Conservation (phyloP, 2,797 vertebrate genomes). For the Pogoniulus pusillus region DNA sequence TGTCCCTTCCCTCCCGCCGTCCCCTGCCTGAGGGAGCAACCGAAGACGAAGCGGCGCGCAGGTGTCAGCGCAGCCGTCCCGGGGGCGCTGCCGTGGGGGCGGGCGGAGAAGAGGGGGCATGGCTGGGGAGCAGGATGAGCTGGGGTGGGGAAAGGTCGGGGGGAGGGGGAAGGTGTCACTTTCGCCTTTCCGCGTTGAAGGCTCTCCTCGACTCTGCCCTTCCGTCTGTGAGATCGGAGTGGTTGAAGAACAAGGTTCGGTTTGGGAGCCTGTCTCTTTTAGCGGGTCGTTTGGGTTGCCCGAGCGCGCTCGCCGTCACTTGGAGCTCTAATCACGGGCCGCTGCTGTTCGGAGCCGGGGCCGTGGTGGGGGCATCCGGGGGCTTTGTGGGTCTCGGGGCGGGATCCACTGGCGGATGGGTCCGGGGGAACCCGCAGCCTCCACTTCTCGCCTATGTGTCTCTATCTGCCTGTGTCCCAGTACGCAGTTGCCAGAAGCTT, state of each 20-base stretch:
- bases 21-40: neutral
- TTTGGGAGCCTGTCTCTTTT: too few relatives aligned
- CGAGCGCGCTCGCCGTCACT: neutral
- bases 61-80: neutral
- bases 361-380: neutral
- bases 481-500: neutral
- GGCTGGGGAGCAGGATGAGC: neutral
- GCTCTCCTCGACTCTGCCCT: neutral
- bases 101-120: neutral
- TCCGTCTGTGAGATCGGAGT: neutral
- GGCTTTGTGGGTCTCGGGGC: neutral
- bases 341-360: neutral
- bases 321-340: too few relatives aligned
- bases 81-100: neutral
- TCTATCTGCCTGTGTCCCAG: too few relatives aligned
- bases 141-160: neutral
- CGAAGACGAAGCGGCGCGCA: neutral
- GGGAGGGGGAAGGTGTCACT: neutral
- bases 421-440: neutral
- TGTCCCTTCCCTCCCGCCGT: neutral
- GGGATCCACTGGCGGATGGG: neutral
- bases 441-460: neutral
- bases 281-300: rapidly evolving
- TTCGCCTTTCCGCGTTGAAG: neutral
- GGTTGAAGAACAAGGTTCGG: neutral